These are phyloP conservation scores for Falco columbarius DNA, from an alignment of 2,797 vertebrate genomes.

Conservation along the genomic window DNA sequence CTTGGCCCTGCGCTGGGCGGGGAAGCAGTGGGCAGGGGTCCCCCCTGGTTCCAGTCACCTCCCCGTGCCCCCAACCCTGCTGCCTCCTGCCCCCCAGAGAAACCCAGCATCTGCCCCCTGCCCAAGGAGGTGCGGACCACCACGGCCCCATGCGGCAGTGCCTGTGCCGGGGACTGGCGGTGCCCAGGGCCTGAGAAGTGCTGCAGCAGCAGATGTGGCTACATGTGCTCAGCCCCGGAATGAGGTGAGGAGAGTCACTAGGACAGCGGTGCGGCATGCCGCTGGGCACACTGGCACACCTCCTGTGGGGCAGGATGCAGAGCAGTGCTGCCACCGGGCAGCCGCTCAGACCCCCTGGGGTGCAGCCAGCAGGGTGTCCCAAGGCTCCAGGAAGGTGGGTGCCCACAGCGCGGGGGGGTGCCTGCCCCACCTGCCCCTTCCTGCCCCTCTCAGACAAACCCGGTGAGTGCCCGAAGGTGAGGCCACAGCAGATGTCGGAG, in stretches of 20 bases:
- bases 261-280: rapidly evolving
- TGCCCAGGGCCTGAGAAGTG: not conserved
- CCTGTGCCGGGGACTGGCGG: constrained; percentile 16
- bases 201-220: constrained; percentile 37
- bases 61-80: rapidly evolving
- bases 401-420: rapidly evolving
- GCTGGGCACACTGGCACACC: rapidly evolving
- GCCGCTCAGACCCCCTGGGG: rapidly evolving
- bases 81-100: constrained; percentile 5
- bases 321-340: rapidly evolving
- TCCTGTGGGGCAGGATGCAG: rapidly evolving
- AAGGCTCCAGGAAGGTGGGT: not conserved
- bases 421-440: not conserved
- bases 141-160: rapidly evolving
- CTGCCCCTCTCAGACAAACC: constrained; percentile 21
- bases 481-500: not conserved
- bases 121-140: rapidly evolving
- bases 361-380: rapidly evolving
- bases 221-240: not conserved
- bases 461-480: not conserved
- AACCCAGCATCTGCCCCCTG: constrained; percentile 25
- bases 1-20: not conserved
- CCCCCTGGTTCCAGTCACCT: not conserved
- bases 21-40: not conserved
- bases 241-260: not conserved